These are phyloP conservation scores for Marmota monax DNA, from an alignment of 2,113 vertebrate species.

Conservation along the genomic window DNA sequence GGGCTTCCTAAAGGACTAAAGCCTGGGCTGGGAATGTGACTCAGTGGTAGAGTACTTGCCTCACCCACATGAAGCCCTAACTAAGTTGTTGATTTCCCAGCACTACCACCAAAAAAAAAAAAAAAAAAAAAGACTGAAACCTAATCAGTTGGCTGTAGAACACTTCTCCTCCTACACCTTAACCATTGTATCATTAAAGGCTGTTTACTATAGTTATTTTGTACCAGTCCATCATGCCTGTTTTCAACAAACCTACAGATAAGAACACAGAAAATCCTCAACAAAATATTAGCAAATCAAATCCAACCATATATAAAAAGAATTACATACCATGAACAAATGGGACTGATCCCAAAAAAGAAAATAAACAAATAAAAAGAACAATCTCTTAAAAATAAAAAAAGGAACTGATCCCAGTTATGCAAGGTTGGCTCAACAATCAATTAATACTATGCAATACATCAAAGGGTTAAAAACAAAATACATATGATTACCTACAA, in stretches of 20 bases:
- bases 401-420: not conserved
- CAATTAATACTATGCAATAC: not conserved
- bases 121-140: not conserved
- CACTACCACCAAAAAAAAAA: too few species aligned
- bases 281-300: not conserved
- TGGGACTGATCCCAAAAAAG: not conserved
- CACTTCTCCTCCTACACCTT: not conserved
- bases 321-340: not conserved
- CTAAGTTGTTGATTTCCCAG: too few species aligned
- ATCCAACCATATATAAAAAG: not conserved
- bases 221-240: not conserved
- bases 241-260: not conserved
- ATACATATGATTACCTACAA: not conserved
- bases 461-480: not conserved
- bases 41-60: too few species aligned
- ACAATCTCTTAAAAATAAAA: not conserved
- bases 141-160: too few species aligned
- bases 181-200: not conserved
- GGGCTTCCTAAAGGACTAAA: not conserved
- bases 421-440: not conserved
- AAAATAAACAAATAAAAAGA: too few species aligned
- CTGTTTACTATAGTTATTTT: not conserved
- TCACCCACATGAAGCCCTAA: too few species aligned
- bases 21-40: too few species aligned
- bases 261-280: not conserved